phyloP scores from a whole-genome alignment of 2,113 vertebrate species.

The Sturnira hondurensis region DNA sequence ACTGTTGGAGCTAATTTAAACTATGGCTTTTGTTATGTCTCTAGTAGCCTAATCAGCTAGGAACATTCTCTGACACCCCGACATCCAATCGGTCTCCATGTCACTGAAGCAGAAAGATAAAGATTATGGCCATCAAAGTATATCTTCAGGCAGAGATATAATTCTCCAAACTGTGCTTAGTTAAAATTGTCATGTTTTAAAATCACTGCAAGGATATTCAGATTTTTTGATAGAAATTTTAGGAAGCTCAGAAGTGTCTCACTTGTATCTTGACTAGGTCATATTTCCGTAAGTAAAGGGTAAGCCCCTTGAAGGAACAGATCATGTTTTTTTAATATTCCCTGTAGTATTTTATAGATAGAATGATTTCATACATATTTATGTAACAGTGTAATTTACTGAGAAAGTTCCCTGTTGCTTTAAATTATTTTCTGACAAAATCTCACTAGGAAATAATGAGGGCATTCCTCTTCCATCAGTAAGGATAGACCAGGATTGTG shows the following conservation, averaged over 20 bases:
- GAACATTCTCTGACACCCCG: slow-evolving; percentile 36
- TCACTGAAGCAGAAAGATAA: slow-evolving; percentile 53
- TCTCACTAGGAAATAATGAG: not conserved
- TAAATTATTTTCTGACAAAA: not conserved
- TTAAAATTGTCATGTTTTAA: slow-evolving; percentile 51
- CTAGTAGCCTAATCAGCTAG: slow-evolving; percentile 54
- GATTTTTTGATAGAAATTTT: slow-evolving; percentile 16
- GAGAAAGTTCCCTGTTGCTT: not conserved
- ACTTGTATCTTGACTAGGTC: not conserved
- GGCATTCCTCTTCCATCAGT: not conserved
- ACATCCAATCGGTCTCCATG: not conserved
- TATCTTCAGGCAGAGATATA: slow-evolving; percentile 38
- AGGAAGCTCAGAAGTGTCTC: not conserved
- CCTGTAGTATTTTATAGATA: not conserved
- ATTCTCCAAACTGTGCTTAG: slow-evolving; percentile 17
- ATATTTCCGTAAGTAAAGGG: not conserved
- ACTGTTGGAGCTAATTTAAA: slow-evolving; percentile 58
- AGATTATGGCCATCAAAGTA: slow-evolving; percentile 58
- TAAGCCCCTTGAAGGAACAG: not conserved
- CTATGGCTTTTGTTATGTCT: slow-evolving; percentile 51
- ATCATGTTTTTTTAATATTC: not conserved
- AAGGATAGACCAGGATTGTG: not conserved
- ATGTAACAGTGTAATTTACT: not conserved
- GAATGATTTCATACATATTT: not conserved
- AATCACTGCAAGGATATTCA: slow-evolving; percentile 18